Percentiles rank a stretch among this genome's conserved stretches.
Evolutionary conservation across 2,113 vertebrate genomes (phyloP).

Genomic region (Pardalotus punctatus): DNA sequence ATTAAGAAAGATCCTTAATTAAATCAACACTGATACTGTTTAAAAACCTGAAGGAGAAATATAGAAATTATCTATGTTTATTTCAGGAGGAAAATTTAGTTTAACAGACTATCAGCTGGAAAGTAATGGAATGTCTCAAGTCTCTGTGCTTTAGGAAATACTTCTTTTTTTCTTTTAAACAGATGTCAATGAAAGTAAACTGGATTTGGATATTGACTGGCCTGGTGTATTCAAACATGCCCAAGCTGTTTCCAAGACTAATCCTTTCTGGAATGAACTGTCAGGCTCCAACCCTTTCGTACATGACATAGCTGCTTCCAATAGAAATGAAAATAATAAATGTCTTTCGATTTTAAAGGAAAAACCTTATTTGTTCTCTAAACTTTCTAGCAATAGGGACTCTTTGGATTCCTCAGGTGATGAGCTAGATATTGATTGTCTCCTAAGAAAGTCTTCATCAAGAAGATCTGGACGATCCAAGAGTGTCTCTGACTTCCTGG

Average conservation of each 20-base stretch:
- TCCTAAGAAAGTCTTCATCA: slow-evolving; percentile 68
- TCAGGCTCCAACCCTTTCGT: slow-evolving; percentile 92
- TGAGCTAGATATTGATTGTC: slow-evolving; percentile 79
- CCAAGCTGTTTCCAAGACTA: slow-evolving; percentile 65
- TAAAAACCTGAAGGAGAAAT: not conserved
- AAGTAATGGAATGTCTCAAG: not conserved
- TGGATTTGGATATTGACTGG: slow-evolving; percentile 51
- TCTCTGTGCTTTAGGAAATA: not conserved
- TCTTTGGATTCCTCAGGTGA: slow-evolving; percentile 86
- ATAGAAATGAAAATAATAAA: slow-evolving; percentile 61
- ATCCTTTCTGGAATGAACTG: slow-evolving; percentile 92
- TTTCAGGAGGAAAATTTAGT: not conserved
- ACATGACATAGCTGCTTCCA: slow-evolving; percentile 83
- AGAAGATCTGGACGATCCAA: slow-evolving; percentile 83
- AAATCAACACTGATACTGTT: not conserved
- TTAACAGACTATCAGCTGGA: not conserved
- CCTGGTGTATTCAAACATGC: slow-evolving; percentile 22
- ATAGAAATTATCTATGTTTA: not conserved
- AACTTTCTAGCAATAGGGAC: slow-evolving; percentile 73
- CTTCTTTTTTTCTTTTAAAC: slow-evolving; percentile 34
- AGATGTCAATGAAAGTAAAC: slow-evolving; percentile 40
- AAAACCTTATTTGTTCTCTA: slow-evolving; percentile 69
- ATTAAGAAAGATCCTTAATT: not conserved
- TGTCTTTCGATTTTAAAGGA: slow-evolving; percentile 73
- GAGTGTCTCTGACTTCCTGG: slow-evolving; percentile 89